Percentiles rank a stretch among this genome's conserved stretches.
These are phyloP conservation scores for Xenops minutus DNA, from an alignment of 2,797 vertebrate genomes.

Conservation along the genomic window DNA sequence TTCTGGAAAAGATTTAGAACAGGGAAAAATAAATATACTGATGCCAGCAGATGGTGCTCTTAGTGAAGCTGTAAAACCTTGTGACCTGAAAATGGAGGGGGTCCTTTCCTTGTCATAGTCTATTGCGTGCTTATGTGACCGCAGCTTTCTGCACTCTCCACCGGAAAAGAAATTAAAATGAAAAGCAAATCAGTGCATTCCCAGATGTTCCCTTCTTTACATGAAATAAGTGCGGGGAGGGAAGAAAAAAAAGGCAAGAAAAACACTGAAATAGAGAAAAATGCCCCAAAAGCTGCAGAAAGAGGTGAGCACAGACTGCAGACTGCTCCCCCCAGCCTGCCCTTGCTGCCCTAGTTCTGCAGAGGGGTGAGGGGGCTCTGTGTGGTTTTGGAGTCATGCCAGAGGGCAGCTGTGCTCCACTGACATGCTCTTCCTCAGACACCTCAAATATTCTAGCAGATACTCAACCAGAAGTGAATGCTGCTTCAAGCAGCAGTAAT, in stretches of 20 bases:
- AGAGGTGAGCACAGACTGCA: constrained; percentile 31
- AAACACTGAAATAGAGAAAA: constrained; percentile 33
- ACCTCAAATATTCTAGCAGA: constrained; percentile 4
- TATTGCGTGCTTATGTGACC: not conserved
- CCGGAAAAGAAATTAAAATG: not conserved
- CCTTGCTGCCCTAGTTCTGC: not conserved
- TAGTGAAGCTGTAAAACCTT: not conserved
- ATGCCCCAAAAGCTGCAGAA: constrained; percentile 65
- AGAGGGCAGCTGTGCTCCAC: not conserved
- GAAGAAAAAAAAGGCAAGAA: not conserved
- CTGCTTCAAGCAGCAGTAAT: constrained; percentile 39
- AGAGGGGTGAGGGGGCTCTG: not conserved
- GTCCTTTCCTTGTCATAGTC: not conserved
- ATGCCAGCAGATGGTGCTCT: constrained; percentile 56
- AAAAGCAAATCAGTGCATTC: not conserved
- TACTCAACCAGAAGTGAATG: constrained; percentile 22
- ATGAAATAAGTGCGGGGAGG: not conserved
- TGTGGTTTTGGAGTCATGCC: not conserved
- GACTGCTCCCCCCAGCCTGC: not conserved
- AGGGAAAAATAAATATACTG: not conserved
- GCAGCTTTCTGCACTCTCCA: not conserved
- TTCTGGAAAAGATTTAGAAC: not conserved
- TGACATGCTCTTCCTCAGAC: not conserved
- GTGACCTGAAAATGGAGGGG: not conserved
- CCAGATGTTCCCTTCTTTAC: constrained; percentile 28